Evolutionary conservation across 1,140 invertebrate genomes (phyloP), one percentile per base, ranked within the genome.

Genomic region (Monochamus saltuarius): DNA sequence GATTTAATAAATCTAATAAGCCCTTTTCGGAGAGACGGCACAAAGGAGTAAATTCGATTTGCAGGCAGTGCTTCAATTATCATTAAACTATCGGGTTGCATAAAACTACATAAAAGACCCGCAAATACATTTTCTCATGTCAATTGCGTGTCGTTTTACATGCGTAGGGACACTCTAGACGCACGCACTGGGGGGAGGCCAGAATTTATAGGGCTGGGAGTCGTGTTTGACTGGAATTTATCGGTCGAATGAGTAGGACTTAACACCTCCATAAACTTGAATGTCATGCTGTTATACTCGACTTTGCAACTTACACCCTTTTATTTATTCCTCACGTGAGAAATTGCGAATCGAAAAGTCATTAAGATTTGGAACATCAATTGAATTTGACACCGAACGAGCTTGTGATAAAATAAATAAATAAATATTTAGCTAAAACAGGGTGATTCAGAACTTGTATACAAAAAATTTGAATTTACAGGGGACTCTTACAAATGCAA

Each of bases 201-300:
- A 29, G 40, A 51, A 51, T 56, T 40, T 34, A 56, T 45, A 11
- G 53, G 11, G 14, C 14, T 22, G 36, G 53, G 53, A 42, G 40
- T 45, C 11, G 37, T 51, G 49, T 51, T 52, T 22, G 60, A 62
- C 36, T 57, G 40, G 52, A 46, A 62, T 62, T 62, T 62, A 62
- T 62, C 53, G 60, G 16, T 55, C 7, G 9, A 39, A 29, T 45
- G 55, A 42, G n/a, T 47, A 45, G 36, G 55, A 56, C 54, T 62
- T 62, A 62, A 62, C 60, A 62, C 60, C 55, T 62, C 42, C 42
- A 61, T 61, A 61, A 61, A 61, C 59, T 55, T 42, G 39, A 59
- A 39, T 51, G 49, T 51, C 35, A 51, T 35, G 49, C 36, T 51
- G 49, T 51, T 51, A 14, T 29, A 51, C 14, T 51, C 49, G 34